A percentile compares a stretch with the other conserved stretches of the same genome.
Conservation (phyloP, 1,140 invertebrate genomes). For the Drosophila pectinifera region DNA sequence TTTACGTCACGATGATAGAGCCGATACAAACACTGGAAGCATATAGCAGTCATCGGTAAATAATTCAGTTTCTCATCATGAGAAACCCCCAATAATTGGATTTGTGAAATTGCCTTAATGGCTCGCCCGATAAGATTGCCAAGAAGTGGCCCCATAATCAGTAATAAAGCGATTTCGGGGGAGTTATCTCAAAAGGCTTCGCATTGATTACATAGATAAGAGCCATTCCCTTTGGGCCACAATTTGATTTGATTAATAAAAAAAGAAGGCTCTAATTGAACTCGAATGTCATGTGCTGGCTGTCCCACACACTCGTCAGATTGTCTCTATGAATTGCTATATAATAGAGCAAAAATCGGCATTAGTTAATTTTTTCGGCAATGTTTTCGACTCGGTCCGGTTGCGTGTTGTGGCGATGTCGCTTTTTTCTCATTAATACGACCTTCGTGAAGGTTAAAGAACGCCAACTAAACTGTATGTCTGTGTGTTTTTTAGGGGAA, state of each 20-base stretch:
- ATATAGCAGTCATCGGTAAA: conserved; percentile 7
- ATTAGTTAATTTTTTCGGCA: conserved; percentile 48
- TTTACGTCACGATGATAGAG: conserved; percentile 39
- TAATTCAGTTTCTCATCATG: conserved; percentile 9
- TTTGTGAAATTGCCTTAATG: conserved; percentile 21
- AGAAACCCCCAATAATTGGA: conserved; percentile 21
- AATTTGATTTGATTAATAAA: conserved; percentile 16
- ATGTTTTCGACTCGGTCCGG: conserved; percentile 55
- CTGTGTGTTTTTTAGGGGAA: conserved; percentile 39
- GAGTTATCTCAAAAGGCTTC: conserved; percentile 14
- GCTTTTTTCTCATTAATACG: conserved; percentile 68
- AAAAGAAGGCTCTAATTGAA: conserved; percentile 25
- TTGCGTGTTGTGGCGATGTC: conserved; percentile 67
- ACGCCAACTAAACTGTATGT: conserved; percentile 48
- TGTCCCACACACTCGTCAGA: conserved; percentile 25
- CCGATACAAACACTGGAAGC: background rate
- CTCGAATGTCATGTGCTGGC: conserved; percentile 30
- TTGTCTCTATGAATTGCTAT: conserved; percentile 41
- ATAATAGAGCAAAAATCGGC: conserved; percentile 27
- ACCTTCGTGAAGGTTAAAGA: conserved; percentile 80
- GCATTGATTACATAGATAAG: conserved; percentile 28
- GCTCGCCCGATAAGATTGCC: conserved; percentile 23
- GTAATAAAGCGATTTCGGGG: conserved; percentile 26
- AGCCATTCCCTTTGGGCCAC: conserved; percentile 7
- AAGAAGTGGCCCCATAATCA: conserved; percentile 8